These are phyloP conservation scores for Argya squamiceps DNA, from an alignment of 2,797 vertebrate genomes.

Conservation along the genomic window DNA sequence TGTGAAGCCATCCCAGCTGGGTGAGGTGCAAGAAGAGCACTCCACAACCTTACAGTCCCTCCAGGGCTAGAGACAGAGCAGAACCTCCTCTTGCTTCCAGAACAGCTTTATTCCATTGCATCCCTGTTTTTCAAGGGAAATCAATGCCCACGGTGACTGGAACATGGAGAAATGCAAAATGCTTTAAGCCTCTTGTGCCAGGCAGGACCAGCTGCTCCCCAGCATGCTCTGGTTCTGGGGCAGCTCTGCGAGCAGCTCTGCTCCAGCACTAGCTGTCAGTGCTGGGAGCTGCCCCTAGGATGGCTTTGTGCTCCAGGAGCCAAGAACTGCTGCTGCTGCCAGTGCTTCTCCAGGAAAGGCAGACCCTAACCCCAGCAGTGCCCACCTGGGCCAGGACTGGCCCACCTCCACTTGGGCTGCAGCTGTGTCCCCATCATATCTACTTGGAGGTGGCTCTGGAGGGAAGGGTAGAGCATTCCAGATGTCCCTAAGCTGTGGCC, in stretches of 20 bases:
- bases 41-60: background rate
- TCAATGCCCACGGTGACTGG: rapidly evolving
- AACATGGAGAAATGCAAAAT: rapidly evolving
- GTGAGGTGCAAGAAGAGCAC: rapidly evolving
- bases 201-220: background rate
- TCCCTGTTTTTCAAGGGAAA: background rate
- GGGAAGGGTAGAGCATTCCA: background rate
- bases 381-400: background rate
- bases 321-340: background rate
- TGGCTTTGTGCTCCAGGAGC: background rate
- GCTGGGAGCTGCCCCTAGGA: background rate
- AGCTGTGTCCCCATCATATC: rapidly evolving
- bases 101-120: constrained; percentile 12
- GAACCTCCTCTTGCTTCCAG: background rate
- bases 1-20: background rate
- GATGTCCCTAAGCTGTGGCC: background rate
- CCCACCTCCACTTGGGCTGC: background rate
- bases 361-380: background rate
- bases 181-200: background rate
- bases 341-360: background rate
- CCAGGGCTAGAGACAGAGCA: background rate
- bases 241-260: rapidly evolving
- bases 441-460: background rate
- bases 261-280: rapidly evolving
- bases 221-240: background rate